Percentiles rank a stretch among this genome's conserved stretches.
Evolutionary conservation across 2,888 invertebrate genomes (phyloP).

Genomic region (Leucophenga maculata): DNA sequence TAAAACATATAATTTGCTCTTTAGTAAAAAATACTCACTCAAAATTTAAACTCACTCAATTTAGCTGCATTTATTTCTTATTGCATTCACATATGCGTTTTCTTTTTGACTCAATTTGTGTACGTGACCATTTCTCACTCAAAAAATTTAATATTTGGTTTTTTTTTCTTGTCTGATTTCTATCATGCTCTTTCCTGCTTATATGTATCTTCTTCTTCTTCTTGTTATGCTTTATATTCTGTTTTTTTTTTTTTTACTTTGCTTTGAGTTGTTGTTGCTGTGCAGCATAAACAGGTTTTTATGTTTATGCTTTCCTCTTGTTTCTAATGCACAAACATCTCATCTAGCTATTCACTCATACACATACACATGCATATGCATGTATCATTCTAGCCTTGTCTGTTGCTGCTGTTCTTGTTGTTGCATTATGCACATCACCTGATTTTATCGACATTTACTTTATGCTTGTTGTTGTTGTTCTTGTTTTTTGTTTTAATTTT

Average conservation of each 20-base stretch:
- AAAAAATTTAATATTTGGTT: too few relatives aligned
- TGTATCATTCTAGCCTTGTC: not conserved
- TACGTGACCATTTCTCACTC: constrained; percentile 6
- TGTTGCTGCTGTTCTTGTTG: too few relatives aligned
- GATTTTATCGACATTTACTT: constrained; percentile 1
- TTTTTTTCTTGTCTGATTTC: too few relatives aligned
- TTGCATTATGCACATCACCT: constrained; percentile 9
- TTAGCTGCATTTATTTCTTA: not conserved
- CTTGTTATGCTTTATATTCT: not conserved
- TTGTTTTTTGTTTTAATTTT: not conserved
- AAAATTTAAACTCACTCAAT: not conserved
- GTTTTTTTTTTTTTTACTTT: not conserved
- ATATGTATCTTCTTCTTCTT: not conserved
- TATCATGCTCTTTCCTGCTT: too few relatives aligned
- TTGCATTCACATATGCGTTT: not conserved
- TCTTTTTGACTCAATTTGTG: constrained; percentile 3
- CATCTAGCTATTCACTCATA: not conserved
- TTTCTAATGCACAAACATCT: not conserved
- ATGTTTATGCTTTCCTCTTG: not conserved
- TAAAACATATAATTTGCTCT: not conserved
- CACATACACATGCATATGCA: not conserved
- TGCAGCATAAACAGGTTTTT: constrained; percentile 13
- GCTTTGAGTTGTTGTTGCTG: constrained; percentile 8
- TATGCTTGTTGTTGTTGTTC: not conserved
- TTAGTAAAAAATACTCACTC: not conserved